A percentile compares a stretch with the other conserved stretches of the same genome.
These are phyloP conservation scores for Elanus axillaris DNA, from an alignment of 2,113 vertebrate genomes.

Conservation along the genomic window DNA sequence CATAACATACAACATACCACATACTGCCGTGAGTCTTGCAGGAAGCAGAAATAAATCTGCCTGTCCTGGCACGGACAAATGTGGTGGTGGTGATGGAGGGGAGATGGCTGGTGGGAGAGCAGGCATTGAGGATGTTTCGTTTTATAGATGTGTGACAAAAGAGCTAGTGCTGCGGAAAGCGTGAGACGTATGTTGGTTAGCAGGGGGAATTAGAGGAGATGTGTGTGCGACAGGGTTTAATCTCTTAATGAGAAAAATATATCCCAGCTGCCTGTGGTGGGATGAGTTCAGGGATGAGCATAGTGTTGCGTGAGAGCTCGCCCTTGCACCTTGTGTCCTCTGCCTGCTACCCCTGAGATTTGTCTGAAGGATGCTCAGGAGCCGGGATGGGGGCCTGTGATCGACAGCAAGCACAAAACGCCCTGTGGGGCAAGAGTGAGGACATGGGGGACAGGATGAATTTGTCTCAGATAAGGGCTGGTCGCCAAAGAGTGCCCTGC, in stretches of 20 bases:
- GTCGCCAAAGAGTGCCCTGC: background rate
- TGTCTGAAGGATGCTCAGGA: background rate
- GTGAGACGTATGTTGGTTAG: background rate
- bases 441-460: background rate
- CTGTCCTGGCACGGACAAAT: background rate
- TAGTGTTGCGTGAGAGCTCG: background rate
- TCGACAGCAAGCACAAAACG: background rate
- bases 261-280: background rate
- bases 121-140: background rate
- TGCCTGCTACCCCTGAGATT: background rate
- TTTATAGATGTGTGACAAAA: background rate
- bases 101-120: background rate
- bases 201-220: conserved; percentile 3
- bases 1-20: background rate
- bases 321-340: background rate
- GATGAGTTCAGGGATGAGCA: background rate
- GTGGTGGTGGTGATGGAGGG: background rate
- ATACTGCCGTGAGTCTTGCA: background rate
- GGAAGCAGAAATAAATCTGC: background rate
- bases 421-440: background rate
- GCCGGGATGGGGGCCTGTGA: background rate
- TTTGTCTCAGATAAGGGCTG: background rate
- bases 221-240: background rate
- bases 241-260: conserved; percentile 28
- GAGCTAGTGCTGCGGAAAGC: background rate